Evolutionary conservation across 2,888 invertebrate genomes (phyloP).

Genomic region (Brassicogethes aeneus): DNA sequence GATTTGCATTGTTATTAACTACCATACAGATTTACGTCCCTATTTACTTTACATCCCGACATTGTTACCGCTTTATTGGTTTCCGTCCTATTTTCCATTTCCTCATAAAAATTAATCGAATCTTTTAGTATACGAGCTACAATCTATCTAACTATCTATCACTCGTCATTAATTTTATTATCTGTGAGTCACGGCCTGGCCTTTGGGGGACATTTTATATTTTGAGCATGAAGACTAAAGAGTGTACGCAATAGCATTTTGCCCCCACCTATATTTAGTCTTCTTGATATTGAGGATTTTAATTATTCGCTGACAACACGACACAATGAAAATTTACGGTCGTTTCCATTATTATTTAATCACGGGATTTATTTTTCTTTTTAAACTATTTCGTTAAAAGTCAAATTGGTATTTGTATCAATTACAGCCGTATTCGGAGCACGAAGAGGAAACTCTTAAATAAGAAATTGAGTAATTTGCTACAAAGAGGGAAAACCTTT

Average conservation of each 20-base stretch:
- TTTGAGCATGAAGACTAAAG: too few relatives aligned
- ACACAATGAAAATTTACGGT: too few relatives aligned
- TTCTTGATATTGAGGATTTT: too few relatives aligned
- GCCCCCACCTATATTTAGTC: too few relatives aligned
- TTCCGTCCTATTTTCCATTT: conserved; percentile 8
- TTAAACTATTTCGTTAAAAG: not conserved
- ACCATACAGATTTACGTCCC: conserved; percentile 29
- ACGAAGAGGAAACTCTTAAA: not conserved
- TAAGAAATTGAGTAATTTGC: not conserved
- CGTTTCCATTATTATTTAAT: too few relatives aligned
- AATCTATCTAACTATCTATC: too few relatives aligned
- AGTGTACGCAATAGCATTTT: too few relatives aligned
- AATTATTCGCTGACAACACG: too few relatives aligned
- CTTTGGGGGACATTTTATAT: too few relatives aligned
- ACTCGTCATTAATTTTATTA: not conserved
- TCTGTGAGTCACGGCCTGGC: not conserved
- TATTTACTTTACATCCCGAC: conserved; percentile 12
- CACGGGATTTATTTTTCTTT: too few relatives aligned
- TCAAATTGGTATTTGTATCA: not conserved
- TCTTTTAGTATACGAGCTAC: too few relatives aligned
- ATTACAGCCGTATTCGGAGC: not conserved
- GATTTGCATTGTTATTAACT: conserved; percentile 39
- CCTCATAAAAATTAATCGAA: not conserved
- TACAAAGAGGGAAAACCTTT: conserved; percentile 1
- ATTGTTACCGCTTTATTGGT: conserved; percentile 12